Evolutionary conservation across 2,797 vertebrate genomes (phyloP), one percentile per base, ranked within the genome.

Genomic region (Cyclopterus lumpus): DNA sequence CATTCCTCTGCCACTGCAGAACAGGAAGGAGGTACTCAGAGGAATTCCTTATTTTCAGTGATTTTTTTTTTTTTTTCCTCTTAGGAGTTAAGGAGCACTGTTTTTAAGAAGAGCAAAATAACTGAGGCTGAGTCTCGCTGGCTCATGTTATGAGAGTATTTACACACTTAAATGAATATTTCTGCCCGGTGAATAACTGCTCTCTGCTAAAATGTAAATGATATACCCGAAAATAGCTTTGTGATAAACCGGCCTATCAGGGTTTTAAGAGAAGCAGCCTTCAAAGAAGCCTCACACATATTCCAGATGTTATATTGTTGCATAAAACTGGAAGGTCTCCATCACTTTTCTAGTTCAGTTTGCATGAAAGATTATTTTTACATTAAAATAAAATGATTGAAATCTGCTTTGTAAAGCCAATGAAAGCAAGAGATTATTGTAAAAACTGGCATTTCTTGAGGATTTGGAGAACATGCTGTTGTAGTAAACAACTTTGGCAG

Each of bases 11-110:
- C 73, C 73, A 9, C 84, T 77, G 42, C 83, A 59, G 74, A 62
- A 78, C 34, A 74, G 84, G 83, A 86, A 90, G 79, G 79, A 82
- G 86, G 66, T 16, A 48, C 77, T 83, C 79, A 0, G 72, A 83
- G 86, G 84, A 90, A 88, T 88, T 89, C 79, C 80, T 88, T 61
- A 58, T 86, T 86, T 87, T 88, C 72, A 64, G 64, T 42, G 59
- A 73, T 81, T 88, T 85, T 85, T n/a, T n/a, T n/a, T n/a, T 46
- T 18, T 72, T 12, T 73, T 60, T 59, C 70, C 81, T 84, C 65
- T 15, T 63, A 76, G 66, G 62, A 81, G 62, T 76, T 85, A 48
- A 16, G 46, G 75, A 83, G 81, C 64, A 81, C 80, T 44, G 71
- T 69, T 83, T 89, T 77, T 80, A 2, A 48, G 61, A 67, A 7